These are phyloP conservation scores for Protomyctophum bolini DNA, from an alignment of 2,113 vertebrate species.

Conservation along the genomic window DNA sequence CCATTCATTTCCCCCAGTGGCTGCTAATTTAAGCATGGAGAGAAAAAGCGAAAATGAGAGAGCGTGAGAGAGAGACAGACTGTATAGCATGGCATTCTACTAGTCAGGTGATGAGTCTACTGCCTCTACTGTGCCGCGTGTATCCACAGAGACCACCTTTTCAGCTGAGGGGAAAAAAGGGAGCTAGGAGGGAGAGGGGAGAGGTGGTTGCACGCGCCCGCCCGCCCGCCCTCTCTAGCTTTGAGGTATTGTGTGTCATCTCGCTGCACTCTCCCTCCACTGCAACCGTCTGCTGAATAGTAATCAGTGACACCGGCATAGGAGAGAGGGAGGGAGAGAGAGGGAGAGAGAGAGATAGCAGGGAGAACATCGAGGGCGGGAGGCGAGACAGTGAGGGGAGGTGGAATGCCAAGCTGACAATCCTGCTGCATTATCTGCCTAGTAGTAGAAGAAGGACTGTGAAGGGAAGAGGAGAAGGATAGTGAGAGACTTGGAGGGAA, in stretches of 20 bases:
- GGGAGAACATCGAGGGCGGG: slow-evolving; percentile 71
- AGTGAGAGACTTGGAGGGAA: slow-evolving; percentile 23
- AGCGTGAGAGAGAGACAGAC: not conserved
- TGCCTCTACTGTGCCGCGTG: slow-evolving; percentile 11
- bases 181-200: slow-evolving; percentile 50
- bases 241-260: slow-evolving; percentile 86
- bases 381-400: slow-evolving; percentile 59
- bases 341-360: slow-evolving; percentile 27
- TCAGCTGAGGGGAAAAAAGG: slow-evolving; percentile 36
- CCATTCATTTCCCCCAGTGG: not conserved
- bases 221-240: slow-evolving; percentile 82
- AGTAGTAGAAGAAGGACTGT: slow-evolving; percentile 64
- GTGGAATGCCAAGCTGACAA: slow-evolving; percentile 81
- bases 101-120: slow-evolving; percentile 37
- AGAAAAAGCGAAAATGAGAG: slow-evolving; percentile 12
- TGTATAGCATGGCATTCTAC: not conserved
- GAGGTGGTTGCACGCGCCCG: slow-evolving; percentile 68
- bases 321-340: slow-evolving; percentile 30
- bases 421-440: slow-evolving; percentile 84
- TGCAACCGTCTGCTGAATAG: slow-evolving; percentile 87
- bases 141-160: slow-evolving; percentile 65
- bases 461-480: slow-evolving; percentile 43
- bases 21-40: slow-evolving; percentile 11
- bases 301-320: slow-evolving; percentile 82
- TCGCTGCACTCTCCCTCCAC: slow-evolving; percentile 85